Evolutionary conservation across 2,888 invertebrate species (phyloP), one percentile per base, ranked within the genome.

Genomic region (Noctua pronuba): DNA sequence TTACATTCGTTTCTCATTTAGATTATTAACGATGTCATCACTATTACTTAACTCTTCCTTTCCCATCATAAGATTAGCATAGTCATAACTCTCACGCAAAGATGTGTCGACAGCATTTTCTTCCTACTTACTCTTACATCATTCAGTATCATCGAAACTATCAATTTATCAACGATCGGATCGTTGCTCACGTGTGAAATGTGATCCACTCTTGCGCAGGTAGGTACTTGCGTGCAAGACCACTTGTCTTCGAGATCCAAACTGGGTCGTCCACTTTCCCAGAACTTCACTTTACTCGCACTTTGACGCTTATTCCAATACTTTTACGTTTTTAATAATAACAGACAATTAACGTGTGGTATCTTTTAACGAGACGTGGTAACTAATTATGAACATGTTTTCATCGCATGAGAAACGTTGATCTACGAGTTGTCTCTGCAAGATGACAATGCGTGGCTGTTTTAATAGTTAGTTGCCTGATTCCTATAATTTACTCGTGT

Each of bases 211-310:
- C 70, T 75, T 60, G 49, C 44, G 49, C 60, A 60, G 64, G n/a
- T 58, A 60, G 64, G n/a, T 55, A 60, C 65, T 68, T 75, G 83
- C 84, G 79, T 79, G 88, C 80, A 77, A 76, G 70, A 75, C 82
- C 74, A 70, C 67, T 81, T 79, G 74, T 75, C 80, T 78, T 70
- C 67, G 55, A 75, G 41, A n/a, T 52, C 24, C 52, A 41, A 89
- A 83, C 81, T 83, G 80, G 89, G 83, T 86, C 79, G 83, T 80
- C 21, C 78, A 89, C 90, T 90, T 90, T 90, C 90, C 78, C 87
- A 83, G 76, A 82, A 81, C 83, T 78, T 73, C 83, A 80, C 72
- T 73, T 73, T 71, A 75, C 86, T 74, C 73, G 72, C 75, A 86
- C 78, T 82, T 82, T 77, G 71, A 64, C 69, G 66, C 52, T 71